These are phyloP conservation scores for Mionectes macconnelli DNA, from an alignment of 2,113 vertebrate genomes.

Conservation along the genomic window DNA sequence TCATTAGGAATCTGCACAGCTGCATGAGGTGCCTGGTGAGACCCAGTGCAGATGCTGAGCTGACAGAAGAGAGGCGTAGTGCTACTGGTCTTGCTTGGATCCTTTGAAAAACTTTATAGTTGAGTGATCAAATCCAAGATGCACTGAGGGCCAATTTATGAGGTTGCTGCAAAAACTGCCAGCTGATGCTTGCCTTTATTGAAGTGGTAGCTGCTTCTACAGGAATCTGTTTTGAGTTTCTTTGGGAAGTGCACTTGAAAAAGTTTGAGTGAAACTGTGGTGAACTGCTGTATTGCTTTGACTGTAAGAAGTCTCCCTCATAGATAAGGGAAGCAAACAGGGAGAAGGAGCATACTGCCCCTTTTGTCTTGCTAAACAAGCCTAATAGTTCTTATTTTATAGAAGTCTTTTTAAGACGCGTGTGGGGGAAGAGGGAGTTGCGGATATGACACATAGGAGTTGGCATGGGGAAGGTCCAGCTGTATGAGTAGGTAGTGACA, in stretches of 20 bases:
- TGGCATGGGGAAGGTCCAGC: neutral
- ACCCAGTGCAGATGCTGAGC: neutral
- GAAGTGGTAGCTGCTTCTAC: neutral
- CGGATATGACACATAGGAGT: neutral
- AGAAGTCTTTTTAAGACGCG: neutral
- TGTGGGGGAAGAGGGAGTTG: neutral
- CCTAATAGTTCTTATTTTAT: neutral
- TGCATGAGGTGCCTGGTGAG: neutral
- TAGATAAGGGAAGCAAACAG: neutral
- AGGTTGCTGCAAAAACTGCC: neutral
- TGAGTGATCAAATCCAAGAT: neutral
- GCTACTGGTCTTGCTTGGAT: neutral
- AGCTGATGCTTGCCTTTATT: neutral
- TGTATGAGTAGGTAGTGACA: neutral
- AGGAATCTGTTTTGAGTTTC: neutral
- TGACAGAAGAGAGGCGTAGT: neutral
- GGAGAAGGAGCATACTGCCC: neutral
- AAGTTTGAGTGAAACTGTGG: neutral
- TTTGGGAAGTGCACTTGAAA: neutral
- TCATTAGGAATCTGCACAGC: neutral
- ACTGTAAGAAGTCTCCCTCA: neutral
- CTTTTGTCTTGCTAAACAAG: neutral
- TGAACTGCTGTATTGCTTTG: neutral
- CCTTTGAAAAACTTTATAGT: neutral
- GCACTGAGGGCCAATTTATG: neutral